Evolutionary conservation across 2,888 invertebrate genomes (phyloP).

Genomic region (Latrodectus elegans): DNA sequence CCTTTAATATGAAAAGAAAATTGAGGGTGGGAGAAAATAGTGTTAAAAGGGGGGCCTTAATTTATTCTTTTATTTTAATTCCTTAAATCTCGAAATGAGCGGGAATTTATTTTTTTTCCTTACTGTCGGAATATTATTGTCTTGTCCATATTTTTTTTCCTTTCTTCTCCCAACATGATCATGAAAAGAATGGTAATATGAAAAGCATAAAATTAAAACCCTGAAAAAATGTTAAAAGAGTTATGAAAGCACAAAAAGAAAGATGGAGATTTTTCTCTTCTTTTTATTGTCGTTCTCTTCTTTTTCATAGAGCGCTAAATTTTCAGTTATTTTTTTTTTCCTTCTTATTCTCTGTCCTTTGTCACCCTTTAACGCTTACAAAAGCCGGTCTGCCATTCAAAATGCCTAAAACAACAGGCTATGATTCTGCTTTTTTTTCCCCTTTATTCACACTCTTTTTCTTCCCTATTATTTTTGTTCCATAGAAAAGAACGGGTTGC

Average conservation of each 20-base stretch:
- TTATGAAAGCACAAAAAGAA: slow-evolving; percentile 65
- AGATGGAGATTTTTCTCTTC: slow-evolving; percentile 17
- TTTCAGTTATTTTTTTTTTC: slow-evolving; percentile 17
- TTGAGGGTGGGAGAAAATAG: neutral
- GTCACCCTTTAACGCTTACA: slow-evolving; percentile 48
- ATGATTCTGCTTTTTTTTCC: slow-evolving; percentile 30
- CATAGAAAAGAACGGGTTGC: neutral
- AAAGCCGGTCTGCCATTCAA: slow-evolving; percentile 48
- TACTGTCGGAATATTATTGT: slow-evolving; percentile 32
- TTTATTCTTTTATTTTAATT: slow-evolving; percentile 61
- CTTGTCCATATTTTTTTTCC: slow-evolving; percentile 19
- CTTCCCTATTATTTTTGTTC: neutral
- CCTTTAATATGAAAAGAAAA: slow-evolving; percentile 17
- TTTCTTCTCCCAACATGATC: neutral
- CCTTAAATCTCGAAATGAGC: slow-evolving; percentile 45
- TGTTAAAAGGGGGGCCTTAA: slow-evolving; percentile 12
- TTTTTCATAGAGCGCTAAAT: slow-evolving; percentile 18
- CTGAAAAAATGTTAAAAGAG: slow-evolving; percentile 59
- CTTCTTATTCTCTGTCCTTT: neutral
- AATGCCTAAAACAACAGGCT: slow-evolving; percentile 62
- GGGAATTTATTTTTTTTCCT: slow-evolving; percentile 46
- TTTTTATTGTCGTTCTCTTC: slow-evolving; percentile 33
- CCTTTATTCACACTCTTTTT: slow-evolving; percentile 17
- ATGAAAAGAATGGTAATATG: neutral
- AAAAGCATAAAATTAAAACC: neutral